A percentile compares a stretch with the other conserved stretches of the same genome.
Evolutionary conservation across 2,797 vertebrate genomes (phyloP).

Genomic region (Liasis olivaceus): DNA sequence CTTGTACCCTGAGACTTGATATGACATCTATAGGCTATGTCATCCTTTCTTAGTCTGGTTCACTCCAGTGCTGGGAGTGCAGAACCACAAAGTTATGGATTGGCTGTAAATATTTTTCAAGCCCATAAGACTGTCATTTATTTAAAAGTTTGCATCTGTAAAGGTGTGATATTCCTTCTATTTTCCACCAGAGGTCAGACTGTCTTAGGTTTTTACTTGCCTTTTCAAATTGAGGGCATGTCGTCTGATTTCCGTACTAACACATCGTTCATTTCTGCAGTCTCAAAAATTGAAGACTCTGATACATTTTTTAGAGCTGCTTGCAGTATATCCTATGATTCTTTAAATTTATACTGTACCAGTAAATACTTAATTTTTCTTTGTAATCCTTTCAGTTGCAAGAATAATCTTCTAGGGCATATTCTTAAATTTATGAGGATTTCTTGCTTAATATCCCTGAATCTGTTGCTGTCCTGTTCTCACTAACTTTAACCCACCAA

Average conservation of each 20-base stretch:
- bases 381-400: background rate
- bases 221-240: background rate
- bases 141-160: background rate
- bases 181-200: slow-evolving; percentile 32
- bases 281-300: background rate
- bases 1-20: background rate
- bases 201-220: background rate
- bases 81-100: background rate
- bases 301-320: background rate
- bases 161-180: background rate
- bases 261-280: background rate
- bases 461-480: background rate
- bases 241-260: background rate
- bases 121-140: background rate
- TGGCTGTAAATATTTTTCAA: background rate
- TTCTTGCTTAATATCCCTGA: background rate
- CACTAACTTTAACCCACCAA: background rate
- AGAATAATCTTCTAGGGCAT: background rate
- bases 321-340: background rate
- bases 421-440: background rate
- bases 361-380: background rate
- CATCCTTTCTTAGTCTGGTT: background rate
- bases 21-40: background rate
- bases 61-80: background rate
- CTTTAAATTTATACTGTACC: background rate